These are phyloP conservation scores for Cyclophora albipunctata DNA, from an alignment of 2,888 invertebrate species.

Conservation along the genomic window DNA sequence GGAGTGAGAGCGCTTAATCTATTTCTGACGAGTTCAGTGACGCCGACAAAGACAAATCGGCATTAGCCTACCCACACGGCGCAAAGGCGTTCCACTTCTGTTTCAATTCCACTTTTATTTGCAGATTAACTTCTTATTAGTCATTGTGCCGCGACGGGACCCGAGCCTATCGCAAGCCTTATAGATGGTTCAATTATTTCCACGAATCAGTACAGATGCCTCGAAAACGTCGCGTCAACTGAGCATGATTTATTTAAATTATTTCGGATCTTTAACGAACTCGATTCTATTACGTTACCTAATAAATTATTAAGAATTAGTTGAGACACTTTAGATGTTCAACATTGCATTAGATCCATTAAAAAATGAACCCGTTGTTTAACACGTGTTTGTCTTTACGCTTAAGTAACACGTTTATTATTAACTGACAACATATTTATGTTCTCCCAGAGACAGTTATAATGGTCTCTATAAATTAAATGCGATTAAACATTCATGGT, in stretches of 20 bases:
- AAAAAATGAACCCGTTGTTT: slow-evolving; percentile 32
- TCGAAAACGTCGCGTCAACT: slow-evolving; percentile 21
- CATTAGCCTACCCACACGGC: slow-evolving; percentile 75
- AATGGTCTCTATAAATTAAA: slow-evolving; percentile 52
- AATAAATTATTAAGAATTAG: slow-evolving; percentile 14
- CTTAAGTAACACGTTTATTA: slow-evolving; percentile 44
- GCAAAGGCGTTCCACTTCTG: slow-evolving; percentile 70
- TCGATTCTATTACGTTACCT: background rate
- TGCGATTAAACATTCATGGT: slow-evolving; percentile 40
- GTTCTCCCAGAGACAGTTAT: slow-evolving; percentile 41
- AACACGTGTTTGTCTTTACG: slow-evolving; percentile 48
- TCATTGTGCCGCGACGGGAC: slow-evolving; percentile 61
- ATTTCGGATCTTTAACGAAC: slow-evolving; percentile 17
- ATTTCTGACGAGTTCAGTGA: slow-evolving; percentile 77
- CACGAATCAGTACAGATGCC: slow-evolving; percentile 49
- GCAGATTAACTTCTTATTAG: slow-evolving; percentile 76
- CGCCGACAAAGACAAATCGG: slow-evolving; percentile 76
- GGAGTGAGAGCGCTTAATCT: slow-evolving; percentile 76
- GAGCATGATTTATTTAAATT: slow-evolving; percentile 35
- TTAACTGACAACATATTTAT: slow-evolving; percentile 63
- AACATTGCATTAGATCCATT: slow-evolving; percentile 28
- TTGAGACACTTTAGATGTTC: slow-evolving; percentile 23
- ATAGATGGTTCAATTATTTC: slow-evolving; percentile 73
- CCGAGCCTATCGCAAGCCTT: slow-evolving; percentile 65
- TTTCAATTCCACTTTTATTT: slow-evolving; percentile 76